Evolutionary conservation across 2,888 invertebrate genomes (phyloP).

Genomic region (Drosophila fungiperda): DNA sequence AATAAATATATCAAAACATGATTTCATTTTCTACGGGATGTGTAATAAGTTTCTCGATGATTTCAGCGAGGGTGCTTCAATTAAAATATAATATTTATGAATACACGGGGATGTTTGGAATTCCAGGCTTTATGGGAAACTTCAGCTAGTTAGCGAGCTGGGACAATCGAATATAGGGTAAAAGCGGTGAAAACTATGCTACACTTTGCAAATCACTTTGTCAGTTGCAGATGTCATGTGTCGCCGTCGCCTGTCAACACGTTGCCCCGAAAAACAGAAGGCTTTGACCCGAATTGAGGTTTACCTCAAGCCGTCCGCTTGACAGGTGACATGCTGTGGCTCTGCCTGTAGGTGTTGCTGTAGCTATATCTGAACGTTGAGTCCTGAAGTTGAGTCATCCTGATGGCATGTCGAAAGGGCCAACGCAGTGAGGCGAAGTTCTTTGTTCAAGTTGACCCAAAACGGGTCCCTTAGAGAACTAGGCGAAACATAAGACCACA

Average conservation of each 20-base stretch:
- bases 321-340: conserved; percentile 37
- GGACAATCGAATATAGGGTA: conserved; percentile 2
- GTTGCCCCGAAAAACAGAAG: conserved; percentile 39
- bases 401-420: conserved; percentile 13
- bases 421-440: conserved; percentile 10
- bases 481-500: conserved; percentile 1
- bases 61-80: not conserved
- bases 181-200: conserved; percentile 36
- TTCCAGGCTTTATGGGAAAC: conserved; percentile 4
- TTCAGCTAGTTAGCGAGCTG: conserved; percentile 13
- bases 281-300: conserved; percentile 47
- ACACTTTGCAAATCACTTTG: conserved; percentile 53
- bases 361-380: conserved; percentile 5
- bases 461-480: conserved; percentile 3
- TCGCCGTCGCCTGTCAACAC: conserved; percentile 39
- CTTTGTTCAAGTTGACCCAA: not conserved
- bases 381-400: conserved; percentile 8
- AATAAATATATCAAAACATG: not conserved
- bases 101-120: conserved; percentile 6
- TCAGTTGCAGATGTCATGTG: conserved; percentile 54
- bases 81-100: not conserved
- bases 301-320: conserved; percentile 48
- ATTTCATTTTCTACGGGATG: not conserved
- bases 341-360: conserved; percentile 7
- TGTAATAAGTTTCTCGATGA: not conserved